These are phyloP conservation scores for Alectoris magna DNA, from an alignment of 2,797 vertebrate genomes.

Conservation along the genomic window DNA sequence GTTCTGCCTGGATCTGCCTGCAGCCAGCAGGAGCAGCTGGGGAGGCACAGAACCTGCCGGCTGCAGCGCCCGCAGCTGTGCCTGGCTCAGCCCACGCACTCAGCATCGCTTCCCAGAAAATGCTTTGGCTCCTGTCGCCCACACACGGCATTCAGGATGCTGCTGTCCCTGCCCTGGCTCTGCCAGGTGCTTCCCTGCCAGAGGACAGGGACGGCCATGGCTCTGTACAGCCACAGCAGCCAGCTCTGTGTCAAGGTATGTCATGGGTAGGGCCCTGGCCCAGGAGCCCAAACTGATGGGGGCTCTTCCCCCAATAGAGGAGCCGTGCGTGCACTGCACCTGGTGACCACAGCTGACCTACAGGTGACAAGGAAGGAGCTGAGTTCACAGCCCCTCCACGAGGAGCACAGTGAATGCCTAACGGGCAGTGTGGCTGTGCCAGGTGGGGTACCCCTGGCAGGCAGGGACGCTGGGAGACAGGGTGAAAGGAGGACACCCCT, in stretches of 20 bases:
- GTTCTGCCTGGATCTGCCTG: slow-evolving; percentile 12
- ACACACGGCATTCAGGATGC: fast-evolving
- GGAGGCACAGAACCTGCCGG: neutral
- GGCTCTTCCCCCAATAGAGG: neutral
- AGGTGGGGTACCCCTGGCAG: neutral
- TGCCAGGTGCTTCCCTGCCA: neutral
- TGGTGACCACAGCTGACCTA: neutral
- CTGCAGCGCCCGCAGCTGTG: neutral
- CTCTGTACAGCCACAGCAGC: fast-evolving
- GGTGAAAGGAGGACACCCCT: neutral
- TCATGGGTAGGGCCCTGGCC: neutral
- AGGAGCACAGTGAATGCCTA: slow-evolving; percentile 3
- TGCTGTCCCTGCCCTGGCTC: neutral
- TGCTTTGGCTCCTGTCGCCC: neutral
- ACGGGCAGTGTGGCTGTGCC: neutral
- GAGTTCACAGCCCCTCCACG: neutral
- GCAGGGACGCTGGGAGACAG: neutral
- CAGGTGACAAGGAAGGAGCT: neutral
- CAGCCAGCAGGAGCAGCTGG: neutral
- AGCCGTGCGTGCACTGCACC: neutral
- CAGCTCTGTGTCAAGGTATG: fast-evolving
- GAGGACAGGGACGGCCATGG: neutral
- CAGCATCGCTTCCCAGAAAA: neutral
- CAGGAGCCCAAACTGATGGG: neutral
- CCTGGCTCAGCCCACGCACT: neutral